Evolutionary conservation across 2,797 vertebrate species (phyloP).

Genomic region (Leptodactylus fallax): DNA sequence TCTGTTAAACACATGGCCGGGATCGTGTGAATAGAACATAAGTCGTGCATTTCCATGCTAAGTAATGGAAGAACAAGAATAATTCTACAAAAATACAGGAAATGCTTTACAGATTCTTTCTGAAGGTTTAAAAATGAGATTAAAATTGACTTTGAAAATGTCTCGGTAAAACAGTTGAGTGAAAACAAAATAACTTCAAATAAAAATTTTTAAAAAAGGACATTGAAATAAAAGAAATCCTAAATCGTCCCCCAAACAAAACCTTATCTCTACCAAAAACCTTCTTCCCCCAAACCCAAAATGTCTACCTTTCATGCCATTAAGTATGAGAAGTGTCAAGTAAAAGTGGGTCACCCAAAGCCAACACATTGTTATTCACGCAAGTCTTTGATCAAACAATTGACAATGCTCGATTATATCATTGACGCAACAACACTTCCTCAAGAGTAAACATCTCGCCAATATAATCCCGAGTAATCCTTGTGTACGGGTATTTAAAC

Average conservation of each 20-base stretch:
- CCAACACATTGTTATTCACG: constrained; percentile 4
- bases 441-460: constrained; percentile 43
- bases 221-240: background rate
- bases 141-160: background rate
- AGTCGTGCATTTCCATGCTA: too few species aligned
- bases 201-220: background rate
- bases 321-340: constrained; percentile 5
- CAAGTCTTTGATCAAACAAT: constrained; percentile 43
- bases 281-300: background rate
- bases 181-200: background rate
- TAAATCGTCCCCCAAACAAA: background rate
- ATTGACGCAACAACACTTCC: constrained; percentile 51
- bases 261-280: constrained; percentile 15
- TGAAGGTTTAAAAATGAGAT: background rate
- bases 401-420: constrained; percentile 53
- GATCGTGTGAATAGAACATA: too few species aligned
- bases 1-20: too few species aligned
- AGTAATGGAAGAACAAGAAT: too few species aligned
- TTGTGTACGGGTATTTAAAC: constrained; percentile 52
- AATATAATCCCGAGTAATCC: constrained; percentile 63
- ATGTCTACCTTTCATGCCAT: constrained; percentile 7
- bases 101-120: too few species aligned
- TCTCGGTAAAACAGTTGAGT: background rate
- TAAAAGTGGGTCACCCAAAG: constrained; percentile 38
- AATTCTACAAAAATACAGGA: too few species aligned